phyloP scores from a whole-genome alignment of 2,888 invertebrate species.

The Molorchus minor region DNA sequence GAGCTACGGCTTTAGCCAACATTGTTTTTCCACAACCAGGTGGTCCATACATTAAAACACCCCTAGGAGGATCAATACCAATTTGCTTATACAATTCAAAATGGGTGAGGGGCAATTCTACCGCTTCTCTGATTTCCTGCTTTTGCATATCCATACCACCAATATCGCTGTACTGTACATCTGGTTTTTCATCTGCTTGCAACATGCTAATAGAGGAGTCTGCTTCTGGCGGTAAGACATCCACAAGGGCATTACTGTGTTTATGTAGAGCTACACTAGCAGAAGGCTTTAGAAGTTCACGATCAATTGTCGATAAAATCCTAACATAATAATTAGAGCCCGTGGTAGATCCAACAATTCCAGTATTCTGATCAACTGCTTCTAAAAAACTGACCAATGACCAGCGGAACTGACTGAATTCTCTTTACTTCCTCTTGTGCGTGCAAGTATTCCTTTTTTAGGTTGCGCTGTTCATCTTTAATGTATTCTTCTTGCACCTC shows the following conservation, averaged over 20 bases:
- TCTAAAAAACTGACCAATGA: conserved; percentile 99
- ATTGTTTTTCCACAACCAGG: conserved; percentile 99
- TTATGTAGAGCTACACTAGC: conserved; percentile 99
- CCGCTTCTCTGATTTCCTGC: conserved; percentile 98
- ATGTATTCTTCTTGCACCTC: conserved; percentile 99
- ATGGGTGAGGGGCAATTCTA: conserved; percentile 96
- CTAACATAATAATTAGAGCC: conserved; percentile 99
- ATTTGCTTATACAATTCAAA: conserved; percentile 98
- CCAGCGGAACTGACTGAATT: conserved; percentile 98
- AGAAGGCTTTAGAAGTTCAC: conserved; percentile 96
- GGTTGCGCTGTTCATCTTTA: conserved; percentile 98
- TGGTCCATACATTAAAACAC: conserved; percentile 98
- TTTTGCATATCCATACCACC: conserved; percentile 99
- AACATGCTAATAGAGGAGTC: conserved; percentile 99
- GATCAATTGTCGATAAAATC: conserved; percentile 96
- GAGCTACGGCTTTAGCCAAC: conserved; percentile 98
- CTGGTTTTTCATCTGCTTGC: conserved; percentile 97
- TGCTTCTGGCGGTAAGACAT: conserved; percentile 98
- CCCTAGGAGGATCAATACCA: conserved; percentile 94
- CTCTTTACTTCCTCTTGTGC: conserved; percentile 98
- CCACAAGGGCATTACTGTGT: conserved; percentile 99
- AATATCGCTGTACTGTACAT: conserved; percentile 96
- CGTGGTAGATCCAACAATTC: conserved; percentile 76
- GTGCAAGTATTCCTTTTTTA: conserved; percentile 98
- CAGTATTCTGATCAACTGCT: conserved; percentile 99